phyloP scores from a whole-genome alignment of 2,888 invertebrate genomes.

The Eudemis profundana region DNA sequence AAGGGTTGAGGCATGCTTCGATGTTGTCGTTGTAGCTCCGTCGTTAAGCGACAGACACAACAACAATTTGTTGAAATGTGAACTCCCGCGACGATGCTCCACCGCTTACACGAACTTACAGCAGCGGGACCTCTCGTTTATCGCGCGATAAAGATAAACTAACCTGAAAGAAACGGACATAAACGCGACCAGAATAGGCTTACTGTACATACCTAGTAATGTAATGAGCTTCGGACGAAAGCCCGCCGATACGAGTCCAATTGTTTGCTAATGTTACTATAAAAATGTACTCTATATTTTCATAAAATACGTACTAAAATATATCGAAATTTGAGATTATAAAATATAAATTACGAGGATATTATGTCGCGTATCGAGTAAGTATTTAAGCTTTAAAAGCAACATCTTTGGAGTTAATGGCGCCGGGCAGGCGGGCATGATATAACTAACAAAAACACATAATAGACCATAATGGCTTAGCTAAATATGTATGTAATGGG shows the following conservation, averaged over 20 bases:
- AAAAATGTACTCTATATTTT: constrained; percentile 40
- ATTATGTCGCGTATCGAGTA: constrained; percentile 22
- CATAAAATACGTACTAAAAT: constrained; percentile 40
- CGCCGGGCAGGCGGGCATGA: not conserved
- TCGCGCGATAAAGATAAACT: too few relatives aligned
- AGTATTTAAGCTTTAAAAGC: constrained; percentile 36
- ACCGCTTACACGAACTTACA: too few relatives aligned
- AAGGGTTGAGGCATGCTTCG: too few relatives aligned
- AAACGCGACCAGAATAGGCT: too few relatives aligned
- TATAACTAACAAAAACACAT: constrained; percentile 7
- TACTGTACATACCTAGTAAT: constrained; percentile 14
- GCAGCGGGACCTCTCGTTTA: too few relatives aligned
- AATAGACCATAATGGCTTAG: constrained; percentile 15
- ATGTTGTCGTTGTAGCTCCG: too few relatives aligned
- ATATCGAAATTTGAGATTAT: constrained; percentile 38
- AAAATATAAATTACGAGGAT: constrained; percentile 14
- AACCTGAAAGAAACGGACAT: too few relatives aligned
- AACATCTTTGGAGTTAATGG: not conserved
- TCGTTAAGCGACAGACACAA: too few relatives aligned
- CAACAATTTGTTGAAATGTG: too few relatives aligned
- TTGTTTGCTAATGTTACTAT: constrained; percentile 40
- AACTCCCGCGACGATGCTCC: too few relatives aligned
- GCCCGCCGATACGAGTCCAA: constrained; percentile 40
- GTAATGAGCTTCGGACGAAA: constrained; percentile 37
- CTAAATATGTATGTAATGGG: constrained; percentile 32